Evolutionary conservation across 2,113 vertebrate genomes (phyloP).

Genomic region (Stigmatopora nigra): DNA sequence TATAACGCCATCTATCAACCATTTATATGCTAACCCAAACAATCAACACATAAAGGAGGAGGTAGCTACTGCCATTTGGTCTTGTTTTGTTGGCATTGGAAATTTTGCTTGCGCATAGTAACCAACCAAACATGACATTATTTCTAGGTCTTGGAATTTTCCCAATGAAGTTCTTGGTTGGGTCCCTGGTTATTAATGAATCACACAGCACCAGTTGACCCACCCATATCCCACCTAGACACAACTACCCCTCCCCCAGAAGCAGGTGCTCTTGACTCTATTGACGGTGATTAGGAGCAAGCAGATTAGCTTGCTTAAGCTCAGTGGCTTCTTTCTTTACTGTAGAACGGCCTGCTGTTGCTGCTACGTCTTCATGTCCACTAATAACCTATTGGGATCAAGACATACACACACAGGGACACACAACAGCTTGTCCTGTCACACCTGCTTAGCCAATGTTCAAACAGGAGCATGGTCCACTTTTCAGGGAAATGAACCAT

Average conservation of each 20-base stretch:
- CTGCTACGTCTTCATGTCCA: constrained; percentile 41
- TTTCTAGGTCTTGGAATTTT: not conserved
- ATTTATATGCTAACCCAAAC: not conserved
- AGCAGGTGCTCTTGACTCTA: constrained; percentile 66
- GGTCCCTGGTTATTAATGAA: not conserved
- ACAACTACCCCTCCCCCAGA: constrained; percentile 6
- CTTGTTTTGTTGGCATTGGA: not conserved
- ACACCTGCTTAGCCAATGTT: not conserved
- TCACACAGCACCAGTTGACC: not conserved
- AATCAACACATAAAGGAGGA: not conserved
- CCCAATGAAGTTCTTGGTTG: not conserved
- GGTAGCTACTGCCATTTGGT: not conserved
- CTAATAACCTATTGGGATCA: constrained; percentile 64
- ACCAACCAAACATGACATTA: not conserved
- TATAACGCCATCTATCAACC: not conserved
- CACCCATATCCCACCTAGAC: constrained; percentile 10
- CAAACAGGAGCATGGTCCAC: not conserved
- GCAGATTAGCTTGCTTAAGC: constrained; percentile 64
- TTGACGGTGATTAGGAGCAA: constrained; percentile 67
- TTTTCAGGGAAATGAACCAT: not conserved
- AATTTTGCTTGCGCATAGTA: not conserved
- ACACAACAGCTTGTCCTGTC: constrained; percentile 14
- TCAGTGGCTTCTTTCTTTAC: constrained; percentile 58
- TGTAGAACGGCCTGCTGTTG: constrained; percentile 38
- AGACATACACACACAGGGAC: constrained; percentile 10